Conservation (phyloP, 2,113 vertebrate species). For the Protomyctophum bolini region DNA sequence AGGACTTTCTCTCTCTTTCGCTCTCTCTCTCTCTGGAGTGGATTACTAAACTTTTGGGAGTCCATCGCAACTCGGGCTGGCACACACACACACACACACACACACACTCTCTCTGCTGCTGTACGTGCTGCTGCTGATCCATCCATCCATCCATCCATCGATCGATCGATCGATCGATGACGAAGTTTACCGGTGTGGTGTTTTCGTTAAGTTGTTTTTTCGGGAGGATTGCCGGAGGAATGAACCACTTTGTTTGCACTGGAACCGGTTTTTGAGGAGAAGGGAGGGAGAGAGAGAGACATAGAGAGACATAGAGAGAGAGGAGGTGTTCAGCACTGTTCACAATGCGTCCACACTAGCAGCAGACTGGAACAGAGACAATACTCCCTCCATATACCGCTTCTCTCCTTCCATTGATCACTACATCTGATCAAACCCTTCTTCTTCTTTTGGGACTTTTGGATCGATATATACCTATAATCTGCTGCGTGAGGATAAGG, state of each 20-base stretch:
- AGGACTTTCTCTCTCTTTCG: too few species aligned
- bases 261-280: slow-evolving; percentile 67
- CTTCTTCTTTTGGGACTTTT: neutral
- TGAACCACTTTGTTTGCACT: slow-evolving; percentile 68
- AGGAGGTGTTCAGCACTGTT: slow-evolving; percentile 55
- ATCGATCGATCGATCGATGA: neutral
- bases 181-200: neutral
- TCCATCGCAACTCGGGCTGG: neutral
- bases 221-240: slow-evolving; percentile 62
- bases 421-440: too few species aligned
- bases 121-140: too few species aligned
- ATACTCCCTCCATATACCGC: slow-evolving; percentile 45
- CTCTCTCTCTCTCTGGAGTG: too few species aligned
- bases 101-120: neutral
- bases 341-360: slow-evolving; percentile 65
- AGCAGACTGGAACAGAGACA: slow-evolving; percentile 73
- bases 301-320: slow-evolving; percentile 9
- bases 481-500: too few species aligned
- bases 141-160: too few species aligned
- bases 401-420: too few species aligned
- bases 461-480: too few species aligned
- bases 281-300: slow-evolving; percentile 36
- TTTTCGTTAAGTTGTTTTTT: neutral
- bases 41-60: slow-evolving; percentile 20
- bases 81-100: neutral